Conservation (phyloP, 2,888 invertebrate species). For the Drosophila prolongata region DNA sequence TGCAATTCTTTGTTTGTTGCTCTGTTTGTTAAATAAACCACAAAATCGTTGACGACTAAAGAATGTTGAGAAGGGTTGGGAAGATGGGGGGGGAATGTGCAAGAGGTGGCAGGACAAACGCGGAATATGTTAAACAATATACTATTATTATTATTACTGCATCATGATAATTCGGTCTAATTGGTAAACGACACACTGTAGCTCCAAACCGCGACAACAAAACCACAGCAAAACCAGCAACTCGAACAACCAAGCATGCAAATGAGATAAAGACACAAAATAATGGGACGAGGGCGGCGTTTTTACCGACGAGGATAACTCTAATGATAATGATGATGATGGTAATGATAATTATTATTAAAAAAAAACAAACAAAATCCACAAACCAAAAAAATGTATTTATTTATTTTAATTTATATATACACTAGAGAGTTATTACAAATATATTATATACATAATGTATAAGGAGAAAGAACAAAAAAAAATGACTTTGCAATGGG, state of each 20-base stretch:
- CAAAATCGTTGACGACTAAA: slow-evolving; percentile 63
- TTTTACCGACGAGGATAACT: slow-evolving; percentile 71
- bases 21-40: slow-evolving; percentile 71
- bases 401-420: slow-evolving; percentile 84
- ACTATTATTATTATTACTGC: slow-evolving; percentile 54
- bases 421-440: slow-evolving; percentile 84
- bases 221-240: slow-evolving; percentile 58
- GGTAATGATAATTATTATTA: slow-evolving; percentile 61
- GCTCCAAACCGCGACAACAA: slow-evolving; percentile 54
- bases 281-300: slow-evolving; percentile 63
- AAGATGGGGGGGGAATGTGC: slow-evolving; percentile 6
- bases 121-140: slow-evolving; percentile 74
- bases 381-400: slow-evolving; percentile 81
- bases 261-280: slow-evolving; percentile 70
- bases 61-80: slow-evolving; percentile 58
- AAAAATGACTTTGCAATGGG: not conserved
- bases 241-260: slow-evolving; percentile 63
- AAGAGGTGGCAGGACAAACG: slow-evolving; percentile 9
- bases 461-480: slow-evolving; percentile 72
- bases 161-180: slow-evolving; percentile 64
- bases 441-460: slow-evolving; percentile 81
- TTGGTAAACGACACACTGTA: slow-evolving; percentile 63
- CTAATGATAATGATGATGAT: slow-evolving; percentile 67
- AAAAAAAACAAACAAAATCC: slow-evolving; percentile 42
- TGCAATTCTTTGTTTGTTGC: slow-evolving; percentile 76